Base-by-base conservation (phyloP, 2,888 invertebrate species). In the Sphaerophoria rueppellii region DNA sequence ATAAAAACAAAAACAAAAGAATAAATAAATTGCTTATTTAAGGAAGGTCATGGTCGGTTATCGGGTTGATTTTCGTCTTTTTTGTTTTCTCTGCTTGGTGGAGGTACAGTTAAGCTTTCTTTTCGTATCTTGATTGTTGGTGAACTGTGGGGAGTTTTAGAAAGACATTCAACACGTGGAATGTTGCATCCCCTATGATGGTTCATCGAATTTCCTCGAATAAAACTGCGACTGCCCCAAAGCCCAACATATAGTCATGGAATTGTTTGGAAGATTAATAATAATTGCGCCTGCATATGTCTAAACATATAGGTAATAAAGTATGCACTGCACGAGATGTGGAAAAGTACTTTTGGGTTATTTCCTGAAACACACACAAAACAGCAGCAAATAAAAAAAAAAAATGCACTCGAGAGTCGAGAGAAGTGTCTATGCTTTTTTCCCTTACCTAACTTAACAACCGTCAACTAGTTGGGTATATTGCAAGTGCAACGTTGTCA, bases 261-360 rank as follows among this genome's bases (percentile, higher is more conserved):
- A 76, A 74, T 69, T 14, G 65, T 65, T 58, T 75, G 50, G 14
- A 50, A 14, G 35, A 50, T 52, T 50, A 60, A 78, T 37, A n/a
- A n/a, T 24, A 24, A 24, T 24, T 58, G 52, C 24, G 50, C 24
- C 12, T 9, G 32, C 37, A 61, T 37, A 40, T 24, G 24, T 24
- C 50, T 24, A 5, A 12, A 52, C 16, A 57, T 34, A 2, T 9
- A 43, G 43, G 43, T 43, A 40, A 43, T 43, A 60, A 50, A 34
- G 32, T 34, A 50, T 43, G 70, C 46, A 50, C 37, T 55, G 78
- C 74, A 75, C 73, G 67, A 60, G 79, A 83, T 83, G 71, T 83
- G 83, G 83, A 83, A 83, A 83, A 83, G 61, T 83, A 83, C 83
- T 79, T 79, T 71, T 72, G 83, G 48, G 67, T 50, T 67, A 72